Base-by-base conservation (phyloP, 2,797 vertebrate species). In the Hybognathus amarus region DNA sequence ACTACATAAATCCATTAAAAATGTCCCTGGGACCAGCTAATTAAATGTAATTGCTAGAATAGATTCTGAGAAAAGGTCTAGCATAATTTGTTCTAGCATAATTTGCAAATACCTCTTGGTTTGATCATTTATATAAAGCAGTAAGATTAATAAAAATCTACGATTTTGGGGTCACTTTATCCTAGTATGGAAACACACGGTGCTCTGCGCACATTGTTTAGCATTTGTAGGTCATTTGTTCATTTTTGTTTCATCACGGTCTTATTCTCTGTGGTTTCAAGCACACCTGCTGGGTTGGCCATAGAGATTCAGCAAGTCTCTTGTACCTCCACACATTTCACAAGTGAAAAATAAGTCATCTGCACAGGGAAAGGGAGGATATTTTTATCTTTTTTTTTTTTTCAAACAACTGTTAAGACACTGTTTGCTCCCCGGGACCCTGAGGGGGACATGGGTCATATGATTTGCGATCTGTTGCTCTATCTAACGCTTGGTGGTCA, bases 351-450 rank as follows among this genome's bases (percentile, higher is more conserved):
- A 87, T 83, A 89, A 85, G 88, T 90, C 88, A 82, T 90, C 91
- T 87, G 88, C 86, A 64, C 85, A 74, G 61, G 78, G 85, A 86
- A 88, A 80, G 87, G 33, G 50, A 33, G 67, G 88, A 50, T 94
- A 95, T 92, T 92, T 92, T 95, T 93, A 92, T 92, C 87, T 85
- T 90, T 91, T 93, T 40, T 40, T 90, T 92, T 93, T 90, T n/a
- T n/a, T n/a, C n/a, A 91, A 90, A 90, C 89, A 89, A 91, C 90
- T 93, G 90, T 92, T 94, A 94, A 92, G 90, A 92, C 91, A 83
- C 64, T 56, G 80, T 63, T 54, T 89, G 79, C 87, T 89, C 83
- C 78, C 66, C 52, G 74, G 85, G 86, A 84, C 78, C 87, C 88
- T 77, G 78, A 87, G 87, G 93, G 93, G 91, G 92, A 91, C 89